phyloP scores from a whole-genome alignment of 2,797 vertebrate species.

The Chiloscyllium punctatum region DNA sequence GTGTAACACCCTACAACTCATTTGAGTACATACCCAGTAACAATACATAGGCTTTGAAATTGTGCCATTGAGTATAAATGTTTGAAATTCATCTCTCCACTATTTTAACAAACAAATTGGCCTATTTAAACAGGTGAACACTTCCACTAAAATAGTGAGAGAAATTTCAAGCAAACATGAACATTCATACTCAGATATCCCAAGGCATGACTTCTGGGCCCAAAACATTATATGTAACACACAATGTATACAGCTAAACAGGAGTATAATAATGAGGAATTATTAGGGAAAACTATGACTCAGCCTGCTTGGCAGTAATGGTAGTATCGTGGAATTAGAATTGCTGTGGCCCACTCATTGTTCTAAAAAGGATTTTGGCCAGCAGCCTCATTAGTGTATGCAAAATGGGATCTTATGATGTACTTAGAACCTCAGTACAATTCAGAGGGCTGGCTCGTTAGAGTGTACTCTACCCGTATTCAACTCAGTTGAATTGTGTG shows the following conservation, averaged over 20 bases:
- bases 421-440: no score
- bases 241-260: neutral
- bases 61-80: neutral
- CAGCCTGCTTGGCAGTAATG: no score
- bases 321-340: neutral
- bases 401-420: neutral
- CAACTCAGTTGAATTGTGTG: neutral
- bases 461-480: neutral
- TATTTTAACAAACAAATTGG: neutral
- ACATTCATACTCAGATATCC: neutral
- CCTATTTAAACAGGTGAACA: neutral
- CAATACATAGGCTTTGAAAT: neutral
- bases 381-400: neutral
- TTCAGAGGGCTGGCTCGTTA: neutral
- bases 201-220: neutral
- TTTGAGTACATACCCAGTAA: constrained; percentile 2
- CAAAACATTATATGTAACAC: neutral
- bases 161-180: neutral
- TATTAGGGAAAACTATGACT: neutral
- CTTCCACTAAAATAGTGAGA: constrained; percentile 4
- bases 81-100: neutral
- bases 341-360: neutral
- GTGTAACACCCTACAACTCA: neutral
- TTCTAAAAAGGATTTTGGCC: neutral
- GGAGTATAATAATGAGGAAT: neutral